Percentiles rank a stretch among this genome's conserved stretches.
phyloP scores from a whole-genome alignment of 2,113 vertebrate genomes.

The Podarcis cretensis region DNA sequence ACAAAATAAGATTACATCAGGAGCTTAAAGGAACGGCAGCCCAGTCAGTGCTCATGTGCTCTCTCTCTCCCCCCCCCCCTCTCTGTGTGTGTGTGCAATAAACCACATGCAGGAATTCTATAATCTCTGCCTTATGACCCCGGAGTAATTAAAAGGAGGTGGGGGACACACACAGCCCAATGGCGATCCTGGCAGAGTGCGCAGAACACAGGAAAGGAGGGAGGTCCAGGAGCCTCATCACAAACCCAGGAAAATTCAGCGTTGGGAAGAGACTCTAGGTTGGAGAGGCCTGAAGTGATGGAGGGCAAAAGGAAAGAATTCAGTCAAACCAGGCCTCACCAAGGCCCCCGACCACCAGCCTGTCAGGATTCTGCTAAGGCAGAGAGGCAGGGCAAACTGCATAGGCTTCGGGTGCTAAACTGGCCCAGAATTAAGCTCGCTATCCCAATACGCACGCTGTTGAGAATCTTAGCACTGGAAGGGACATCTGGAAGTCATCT shows the following conservation, averaged over 20 bases:
- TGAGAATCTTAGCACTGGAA: too few species aligned
- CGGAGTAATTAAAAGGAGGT: not conserved
- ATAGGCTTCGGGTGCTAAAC: not conserved
- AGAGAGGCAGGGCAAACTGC: not conserved
- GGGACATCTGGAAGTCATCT: too few species aligned
- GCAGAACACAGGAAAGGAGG: not conserved
- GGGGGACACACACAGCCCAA: too few species aligned
- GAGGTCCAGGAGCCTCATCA: not conserved
- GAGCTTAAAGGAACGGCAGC: not conserved
- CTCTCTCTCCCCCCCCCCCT: too few species aligned
- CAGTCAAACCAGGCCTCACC: too few species aligned
- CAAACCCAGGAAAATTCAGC: not conserved
- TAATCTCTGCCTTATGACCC: conserved; percentile 9
- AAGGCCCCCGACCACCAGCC: not conserved
- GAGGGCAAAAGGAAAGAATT: not conserved
- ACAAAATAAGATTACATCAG: not conserved
- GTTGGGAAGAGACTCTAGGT: not conserved
- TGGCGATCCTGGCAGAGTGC: not conserved
- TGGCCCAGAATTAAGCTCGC: not conserved
- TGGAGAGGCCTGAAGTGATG: not conserved
- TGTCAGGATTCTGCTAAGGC: not conserved
- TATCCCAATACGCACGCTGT: too few species aligned
- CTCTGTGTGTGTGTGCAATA: not conserved
- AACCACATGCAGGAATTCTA: not conserved
- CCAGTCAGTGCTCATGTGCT: not conserved